A percentile compares a stretch with the other conserved stretches of the same genome.
Conservation (phyloP, 2,113 vertebrate genomes). For the Tauraco erythrolophus region DNA sequence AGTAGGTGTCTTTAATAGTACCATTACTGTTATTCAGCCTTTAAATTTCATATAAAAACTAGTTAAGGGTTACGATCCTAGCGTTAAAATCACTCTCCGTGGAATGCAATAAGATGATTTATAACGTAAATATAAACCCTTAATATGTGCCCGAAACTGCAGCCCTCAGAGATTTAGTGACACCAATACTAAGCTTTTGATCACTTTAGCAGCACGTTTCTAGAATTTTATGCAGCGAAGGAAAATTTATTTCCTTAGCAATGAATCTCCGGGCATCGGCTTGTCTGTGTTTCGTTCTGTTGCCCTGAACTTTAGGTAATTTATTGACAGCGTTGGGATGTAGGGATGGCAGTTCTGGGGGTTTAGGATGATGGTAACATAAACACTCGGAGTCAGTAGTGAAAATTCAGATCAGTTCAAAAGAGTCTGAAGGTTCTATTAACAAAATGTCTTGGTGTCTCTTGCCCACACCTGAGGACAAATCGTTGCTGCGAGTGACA, state of each 20-base stretch:
- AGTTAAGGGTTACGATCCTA: conserved; percentile 39
- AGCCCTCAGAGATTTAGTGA: conserved; percentile 40
- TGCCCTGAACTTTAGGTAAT: neutral
- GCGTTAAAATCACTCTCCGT: neutral
- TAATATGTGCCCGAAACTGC: conserved; percentile 48
- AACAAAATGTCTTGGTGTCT: neutral
- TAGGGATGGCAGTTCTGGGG: neutral
- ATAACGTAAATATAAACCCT: conserved; percentile 53
- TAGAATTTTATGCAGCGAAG: neutral
- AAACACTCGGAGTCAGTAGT: neutral
- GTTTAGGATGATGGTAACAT: neutral
- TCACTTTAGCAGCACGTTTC: conserved; percentile 25
- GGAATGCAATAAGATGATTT: conserved; percentile 45
- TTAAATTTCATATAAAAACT: conserved; percentile 65
- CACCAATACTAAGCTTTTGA: conserved; percentile 16
- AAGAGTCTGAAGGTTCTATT: neutral
- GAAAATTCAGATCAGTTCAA: neutral
- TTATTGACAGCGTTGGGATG: neutral
- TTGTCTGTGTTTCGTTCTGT: neutral
- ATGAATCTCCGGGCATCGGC: neutral
- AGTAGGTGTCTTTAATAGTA: conserved; percentile 55
- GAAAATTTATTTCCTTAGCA: conserved; percentile 13
- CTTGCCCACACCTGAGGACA: neutral
- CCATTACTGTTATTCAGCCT: conserved; percentile 54
- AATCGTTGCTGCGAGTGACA: neutral